Conservation (phyloP, 2,797 vertebrate species). For the Emydoidea blandingii region DNA sequence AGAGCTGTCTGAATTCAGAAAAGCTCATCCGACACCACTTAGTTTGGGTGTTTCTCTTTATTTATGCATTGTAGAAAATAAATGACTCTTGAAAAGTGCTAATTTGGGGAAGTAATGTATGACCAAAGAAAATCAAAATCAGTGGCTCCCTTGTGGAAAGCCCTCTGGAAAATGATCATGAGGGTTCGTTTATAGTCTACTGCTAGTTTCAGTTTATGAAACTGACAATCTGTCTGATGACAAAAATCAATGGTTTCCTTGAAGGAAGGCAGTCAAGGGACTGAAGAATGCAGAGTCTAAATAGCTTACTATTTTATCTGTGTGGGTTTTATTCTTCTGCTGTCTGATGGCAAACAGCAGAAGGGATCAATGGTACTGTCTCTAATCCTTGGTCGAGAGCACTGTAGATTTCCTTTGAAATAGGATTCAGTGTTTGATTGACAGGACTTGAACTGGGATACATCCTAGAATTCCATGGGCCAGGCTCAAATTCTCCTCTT, state of each 20-base stretch:
- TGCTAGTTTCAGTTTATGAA: slow-evolving; percentile 59
- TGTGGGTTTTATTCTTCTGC: neutral
- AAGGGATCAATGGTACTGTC: neutral
- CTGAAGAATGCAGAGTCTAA: neutral
- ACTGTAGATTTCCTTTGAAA: neutral
- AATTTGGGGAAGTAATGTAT: slow-evolving; percentile 67
- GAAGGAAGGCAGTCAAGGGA: slow-evolving; percentile 39
- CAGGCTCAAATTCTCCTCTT: neutral
- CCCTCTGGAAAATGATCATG: slow-evolving; percentile 40
- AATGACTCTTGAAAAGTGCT: slow-evolving; percentile 70
- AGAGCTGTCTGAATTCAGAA: slow-evolving; percentile 57
- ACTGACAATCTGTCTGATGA: slow-evolving; percentile 49
- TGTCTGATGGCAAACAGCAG: neutral
- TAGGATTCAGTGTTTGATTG: neutral
- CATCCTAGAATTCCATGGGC: neutral
- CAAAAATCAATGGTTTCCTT: slow-evolving; percentile 42
- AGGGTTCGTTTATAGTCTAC: slow-evolving; percentile 42
- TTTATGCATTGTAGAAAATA: slow-evolving; percentile 72
- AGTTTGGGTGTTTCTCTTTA: slow-evolving; percentile 54
- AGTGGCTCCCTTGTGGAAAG: slow-evolving; percentile 30
- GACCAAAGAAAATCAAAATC: slow-evolving; percentile 70
- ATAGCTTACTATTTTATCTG: slow-evolving; percentile 1
- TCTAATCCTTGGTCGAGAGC: neutral
- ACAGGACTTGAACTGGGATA: neutral
- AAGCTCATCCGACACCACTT: slow-evolving; percentile 75